Base-by-base conservation (phyloP, 2,113 vertebrate genomes). In the Brachyhypopomus gauderio region DNA sequence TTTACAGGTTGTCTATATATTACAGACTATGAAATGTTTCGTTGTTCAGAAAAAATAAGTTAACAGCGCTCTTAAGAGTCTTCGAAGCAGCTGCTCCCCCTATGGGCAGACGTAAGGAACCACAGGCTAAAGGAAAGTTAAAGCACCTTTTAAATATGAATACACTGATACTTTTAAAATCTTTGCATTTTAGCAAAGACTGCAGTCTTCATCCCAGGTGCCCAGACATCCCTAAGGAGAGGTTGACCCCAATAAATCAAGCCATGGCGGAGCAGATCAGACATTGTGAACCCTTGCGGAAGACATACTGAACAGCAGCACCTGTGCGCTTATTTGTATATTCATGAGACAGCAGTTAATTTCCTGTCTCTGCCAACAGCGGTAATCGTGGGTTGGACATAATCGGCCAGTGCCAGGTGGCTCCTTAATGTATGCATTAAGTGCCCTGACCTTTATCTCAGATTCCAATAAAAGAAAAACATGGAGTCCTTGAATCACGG, bases 1-100 rank as follows among this genome's bases (percentile, higher is more conserved):
- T 73, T 64, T 64, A 63, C 56, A 62, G 3, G 56, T 58, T 79
- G 45, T 25, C 63, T 34, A 62, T 55, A 72, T 16, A 41, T 60
- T 62, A 48, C 36, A 19, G 66, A 72, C 67, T 71, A 78, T 70
- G 55, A 78, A 59, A 66, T 23, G 41, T 71, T 76, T 25, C 72
- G 72, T 36, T 71, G 38, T 12, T 69, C 16, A 27, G 8, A 20
- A 66, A 52, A 16, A 66, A 5, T n/a, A 60, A 41, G 14, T 58
- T 16, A n/a, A 34, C 17, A 60, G 69, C 74, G 36, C 58, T 72
- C 62, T 41, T 38, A 62, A 27, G 72, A 11, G 55, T 66, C 34
- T 66, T 73, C 74, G 5, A 41, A 81, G 45, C 48, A 62, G 70
- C 79, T 81, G 75, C 23, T 23, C 59, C 64, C 16, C n/a, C 17